A percentile compares a stretch with the other conserved stretches of the same genome.
These are phyloP conservation scores for Exocentrus adspersus DNA, from an alignment of 2,888 invertebrate genomes.

Conservation along the genomic window DNA sequence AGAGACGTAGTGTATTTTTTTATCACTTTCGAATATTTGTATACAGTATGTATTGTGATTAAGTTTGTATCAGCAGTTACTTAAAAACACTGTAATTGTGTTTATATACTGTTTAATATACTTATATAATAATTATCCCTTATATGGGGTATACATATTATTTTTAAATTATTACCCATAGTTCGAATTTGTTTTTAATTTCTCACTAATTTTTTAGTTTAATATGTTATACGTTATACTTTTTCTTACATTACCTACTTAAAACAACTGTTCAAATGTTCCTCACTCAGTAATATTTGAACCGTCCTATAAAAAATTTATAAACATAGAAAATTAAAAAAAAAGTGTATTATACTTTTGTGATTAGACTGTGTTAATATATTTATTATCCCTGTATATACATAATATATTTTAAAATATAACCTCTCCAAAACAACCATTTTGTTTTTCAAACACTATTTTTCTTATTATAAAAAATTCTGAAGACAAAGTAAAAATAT, in stretches of 20 bases:
- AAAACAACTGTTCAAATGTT: constrained; percentile 26
- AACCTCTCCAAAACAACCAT: constrained; percentile 23
- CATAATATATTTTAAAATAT: constrained; percentile 28
- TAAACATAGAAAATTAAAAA: constrained; percentile 11
- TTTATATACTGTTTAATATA: too few species aligned
- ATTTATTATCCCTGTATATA: constrained; percentile 30
- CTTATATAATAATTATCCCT: constrained; percentile 13
- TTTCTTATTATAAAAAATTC: background rate
- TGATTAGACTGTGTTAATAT: constrained; percentile 30
- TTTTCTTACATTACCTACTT: constrained; percentile 7
- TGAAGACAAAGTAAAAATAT: background rate
- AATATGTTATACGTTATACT: constrained; percentile 3
- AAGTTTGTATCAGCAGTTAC: constrained; percentile 25
- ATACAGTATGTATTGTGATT: background rate
- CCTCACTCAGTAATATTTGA: constrained; percentile 22
- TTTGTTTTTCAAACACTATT: constrained; percentile 4
- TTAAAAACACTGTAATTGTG: constrained; percentile 15
- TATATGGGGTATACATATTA: constrained; percentile 26
- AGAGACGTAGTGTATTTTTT: too few species aligned
- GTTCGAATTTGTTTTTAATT: constrained; percentile 22
- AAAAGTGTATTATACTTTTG: constrained; percentile 28
- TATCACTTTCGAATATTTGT: background rate
- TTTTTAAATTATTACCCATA: constrained; percentile 20
- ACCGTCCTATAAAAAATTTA: constrained; percentile 26
- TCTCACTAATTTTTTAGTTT: constrained; percentile 24